phyloP scores from a whole-genome alignment of 1,140 invertebrate genomes.

The Plectrocnemia conspersa region DNA sequence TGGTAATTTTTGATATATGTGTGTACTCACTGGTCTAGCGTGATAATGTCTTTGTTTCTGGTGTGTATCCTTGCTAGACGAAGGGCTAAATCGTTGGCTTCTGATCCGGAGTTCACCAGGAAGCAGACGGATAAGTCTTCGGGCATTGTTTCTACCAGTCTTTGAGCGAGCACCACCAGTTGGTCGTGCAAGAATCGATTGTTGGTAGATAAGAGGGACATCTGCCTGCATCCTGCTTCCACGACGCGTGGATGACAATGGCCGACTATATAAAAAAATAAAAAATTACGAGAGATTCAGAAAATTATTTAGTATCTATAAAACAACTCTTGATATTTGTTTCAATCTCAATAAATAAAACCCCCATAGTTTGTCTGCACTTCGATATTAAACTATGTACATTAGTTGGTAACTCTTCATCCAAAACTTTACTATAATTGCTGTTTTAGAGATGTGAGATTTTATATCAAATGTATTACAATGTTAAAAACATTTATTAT shows the following conservation, averaged over 20 bases:
- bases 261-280: too few relatives aligned
- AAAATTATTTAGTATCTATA: too few relatives aligned
- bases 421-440: too few relatives aligned
- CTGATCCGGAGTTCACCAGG: conserved; percentile 98
- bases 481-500: too few relatives aligned
- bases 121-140: conserved; percentile 85
- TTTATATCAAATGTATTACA: too few relatives aligned
- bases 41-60: conserved; percentile 82
- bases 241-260: conserved; percentile 96
- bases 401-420: too few relatives aligned
- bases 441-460: too few relatives aligned
- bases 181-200: conserved; percentile 94
- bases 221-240: conserved; percentile 80
- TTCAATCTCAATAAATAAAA: too few relatives aligned
- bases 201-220: conserved; percentile 88
- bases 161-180: conserved; percentile 84
- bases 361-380: too few relatives aligned
- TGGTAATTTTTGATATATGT: neutral
- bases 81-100: conserved; percentile 96
- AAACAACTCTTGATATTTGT: too few relatives aligned
- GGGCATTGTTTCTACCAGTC: conserved; percentile 76
- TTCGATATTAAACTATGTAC: too few relatives aligned
- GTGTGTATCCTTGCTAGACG: conserved; percentile 86
- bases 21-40: conserved; percentile 89
- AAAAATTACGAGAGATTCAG: too few relatives aligned